Evolutionary conservation across 2,113 vertebrate species (phyloP).

Genomic region (Zosterops japonicus): DNA sequence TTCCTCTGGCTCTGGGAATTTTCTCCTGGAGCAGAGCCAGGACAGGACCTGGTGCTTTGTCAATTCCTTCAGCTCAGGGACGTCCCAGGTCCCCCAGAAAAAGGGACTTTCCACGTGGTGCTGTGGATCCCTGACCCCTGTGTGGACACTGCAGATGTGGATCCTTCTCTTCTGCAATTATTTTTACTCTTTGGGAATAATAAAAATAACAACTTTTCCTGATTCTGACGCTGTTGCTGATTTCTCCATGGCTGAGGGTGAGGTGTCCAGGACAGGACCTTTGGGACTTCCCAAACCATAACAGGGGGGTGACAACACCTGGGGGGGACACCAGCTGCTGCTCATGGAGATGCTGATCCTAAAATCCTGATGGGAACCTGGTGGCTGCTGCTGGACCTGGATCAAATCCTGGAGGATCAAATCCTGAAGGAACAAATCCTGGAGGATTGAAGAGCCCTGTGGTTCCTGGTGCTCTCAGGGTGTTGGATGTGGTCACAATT

Average conservation of each 20-base stretch:
- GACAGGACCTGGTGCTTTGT: background rate
- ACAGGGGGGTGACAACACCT: background rate
- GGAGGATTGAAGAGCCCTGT: background rate
- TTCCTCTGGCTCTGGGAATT: rapidly evolving
- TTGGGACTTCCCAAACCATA: rapidly evolving
- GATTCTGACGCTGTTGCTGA: background rate
- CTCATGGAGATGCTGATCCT: background rate
- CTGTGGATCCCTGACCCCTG: background rate
- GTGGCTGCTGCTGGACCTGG: background rate
- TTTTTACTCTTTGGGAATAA: background rate
- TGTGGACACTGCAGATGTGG: background rate
- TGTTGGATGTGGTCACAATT: background rate
- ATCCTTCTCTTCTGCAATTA: background rate
- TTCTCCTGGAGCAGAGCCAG: background rate
- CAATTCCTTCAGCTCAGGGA: background rate
- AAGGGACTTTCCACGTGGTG: background rate
- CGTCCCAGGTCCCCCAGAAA: background rate
- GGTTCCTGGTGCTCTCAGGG: background rate
- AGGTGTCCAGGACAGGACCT: rapidly evolving
- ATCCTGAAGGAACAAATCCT: background rate
- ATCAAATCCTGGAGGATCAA: background rate
- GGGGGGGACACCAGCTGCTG: background rate
- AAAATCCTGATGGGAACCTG: background rate
- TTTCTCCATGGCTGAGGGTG: background rate
- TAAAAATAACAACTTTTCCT: background rate